Evolutionary conservation across 53 echinoderm and acorn worm genomes (phyloP), one percentile per base, ranked within the genome.

Genomic region (Mesocentrotus franciscanus): DNA sequence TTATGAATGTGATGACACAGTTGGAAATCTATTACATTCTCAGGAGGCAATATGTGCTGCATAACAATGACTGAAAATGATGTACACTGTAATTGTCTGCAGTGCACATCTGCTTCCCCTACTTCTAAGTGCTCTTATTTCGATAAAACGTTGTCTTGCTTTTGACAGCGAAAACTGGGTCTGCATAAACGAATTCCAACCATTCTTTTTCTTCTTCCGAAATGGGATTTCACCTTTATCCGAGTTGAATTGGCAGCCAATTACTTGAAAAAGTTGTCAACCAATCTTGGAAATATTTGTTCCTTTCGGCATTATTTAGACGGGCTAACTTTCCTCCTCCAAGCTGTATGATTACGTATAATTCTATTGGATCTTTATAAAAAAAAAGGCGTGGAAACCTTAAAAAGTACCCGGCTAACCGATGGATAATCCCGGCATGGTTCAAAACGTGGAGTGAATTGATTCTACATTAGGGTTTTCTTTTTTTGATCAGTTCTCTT

Each of bases 271-370:
- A 66, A 66, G 61, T 91, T 91, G 91, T 91, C 91, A 91, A 33
- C 91, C 91, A 90, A 90, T 90, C 91, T 33, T 60, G 62, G 12
- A 17, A 10, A 83, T 85, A 85, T 85, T 85, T 85, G 61, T 90
- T 90, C 66, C 91, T 62, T 64, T 90, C 66, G 39, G 91, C 27
- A 42, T 92, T 92, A 68, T 92, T 92, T 39, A 92, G 92, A 74
- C 92, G 72, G 56, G 56, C 55, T 55, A 35, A 29, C 56, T 91
- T 66, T 91, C 14, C 29, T 90, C 75, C 64, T 75, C 57, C 34
- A 57, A 68, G 92, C 92, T 74, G 12, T 92, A 74, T 92, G n/a
- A 92, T 92, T 92, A 92, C 36, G 56, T 56, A 17, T 92, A 92
- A 74, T 92, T 92, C 92, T 49, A 92, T 92, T 92, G 71, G 92